Conservation (phyloP, 30 jellyfish, hydroid and myxozoan genomes). For the Hydractinia symbiolongicarpus region DNA sequence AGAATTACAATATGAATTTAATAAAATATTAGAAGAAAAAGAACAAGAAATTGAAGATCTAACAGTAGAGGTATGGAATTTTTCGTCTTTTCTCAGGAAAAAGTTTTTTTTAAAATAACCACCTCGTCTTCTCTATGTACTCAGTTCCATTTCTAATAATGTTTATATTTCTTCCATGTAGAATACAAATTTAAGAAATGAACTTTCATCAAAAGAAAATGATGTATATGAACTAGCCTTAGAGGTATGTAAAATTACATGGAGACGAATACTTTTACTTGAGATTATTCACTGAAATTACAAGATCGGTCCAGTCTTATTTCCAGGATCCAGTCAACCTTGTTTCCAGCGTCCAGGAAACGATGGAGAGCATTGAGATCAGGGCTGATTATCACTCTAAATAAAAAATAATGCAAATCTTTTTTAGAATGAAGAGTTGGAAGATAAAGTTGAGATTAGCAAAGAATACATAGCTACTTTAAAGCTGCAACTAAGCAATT, state of each 20-base stretch:
- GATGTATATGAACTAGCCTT: no score
- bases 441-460: slow-evolving; percentile 11
- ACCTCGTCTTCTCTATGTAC: neutral
- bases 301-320: no score
- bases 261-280: no score
- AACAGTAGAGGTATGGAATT: neutral
- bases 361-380: no score
- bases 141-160: no score
- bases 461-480: slow-evolving; percentile 11
- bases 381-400: no score
- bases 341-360: no score
- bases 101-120: neutral
- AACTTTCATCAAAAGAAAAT: neutral
- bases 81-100: neutral
- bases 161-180: neutral
- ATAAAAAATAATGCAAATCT: no score
- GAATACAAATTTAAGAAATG: neutral
- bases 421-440: slow-evolving; percentile 17
- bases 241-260: no score
- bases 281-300: no score
- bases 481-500: neutral
- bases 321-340: no score
- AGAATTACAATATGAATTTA: neutral
- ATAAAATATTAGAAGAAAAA: neutral
- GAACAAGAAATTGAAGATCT: slow-evolving; percentile 7